A percentile compares a stretch with the other conserved stretches of the same genome.
phyloP scores from a whole-genome alignment of 2,113 vertebrate genomes.

The Dasypus novemcinctus region DNA sequence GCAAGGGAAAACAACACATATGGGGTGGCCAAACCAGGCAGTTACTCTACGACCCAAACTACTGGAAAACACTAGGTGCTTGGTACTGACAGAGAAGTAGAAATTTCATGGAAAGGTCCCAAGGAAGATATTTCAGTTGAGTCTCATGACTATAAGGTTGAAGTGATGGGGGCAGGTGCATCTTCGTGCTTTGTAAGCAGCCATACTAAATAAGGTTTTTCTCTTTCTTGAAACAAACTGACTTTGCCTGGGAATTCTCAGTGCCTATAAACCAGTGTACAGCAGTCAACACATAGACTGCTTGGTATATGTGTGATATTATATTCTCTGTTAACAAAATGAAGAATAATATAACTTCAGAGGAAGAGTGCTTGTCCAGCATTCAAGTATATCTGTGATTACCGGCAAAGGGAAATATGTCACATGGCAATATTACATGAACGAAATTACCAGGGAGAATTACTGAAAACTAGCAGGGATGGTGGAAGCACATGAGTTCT shows the following conservation, averaged over 20 bases:
- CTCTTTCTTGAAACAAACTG: neutral
- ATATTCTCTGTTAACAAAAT: neutral
- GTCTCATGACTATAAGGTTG: neutral
- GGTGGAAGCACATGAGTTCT: neutral
- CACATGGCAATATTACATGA: neutral
- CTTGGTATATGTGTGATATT: neutral
- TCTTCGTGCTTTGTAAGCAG: neutral
- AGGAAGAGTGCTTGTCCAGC: neutral
- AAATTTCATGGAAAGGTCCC: neutral
- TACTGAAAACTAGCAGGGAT: neutral
- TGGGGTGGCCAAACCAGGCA: neutral
- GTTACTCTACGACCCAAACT: neutral
- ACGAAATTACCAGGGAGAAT: neutral
- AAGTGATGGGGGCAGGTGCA: neutral
- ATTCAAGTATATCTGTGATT: neutral
- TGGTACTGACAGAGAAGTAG: neutral
- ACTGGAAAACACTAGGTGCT: neutral
- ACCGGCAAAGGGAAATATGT: neutral
- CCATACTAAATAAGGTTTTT: neutral
- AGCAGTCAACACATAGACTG: neutral
- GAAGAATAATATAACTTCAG: neutral
- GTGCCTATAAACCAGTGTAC: neutral
- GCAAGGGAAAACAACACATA: neutral
- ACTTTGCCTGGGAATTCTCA: neutral
- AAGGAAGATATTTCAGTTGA: neutral